phyloP scores from a whole-genome alignment of 2,797 vertebrate genomes.

The Eremophila alpestris region DNA sequence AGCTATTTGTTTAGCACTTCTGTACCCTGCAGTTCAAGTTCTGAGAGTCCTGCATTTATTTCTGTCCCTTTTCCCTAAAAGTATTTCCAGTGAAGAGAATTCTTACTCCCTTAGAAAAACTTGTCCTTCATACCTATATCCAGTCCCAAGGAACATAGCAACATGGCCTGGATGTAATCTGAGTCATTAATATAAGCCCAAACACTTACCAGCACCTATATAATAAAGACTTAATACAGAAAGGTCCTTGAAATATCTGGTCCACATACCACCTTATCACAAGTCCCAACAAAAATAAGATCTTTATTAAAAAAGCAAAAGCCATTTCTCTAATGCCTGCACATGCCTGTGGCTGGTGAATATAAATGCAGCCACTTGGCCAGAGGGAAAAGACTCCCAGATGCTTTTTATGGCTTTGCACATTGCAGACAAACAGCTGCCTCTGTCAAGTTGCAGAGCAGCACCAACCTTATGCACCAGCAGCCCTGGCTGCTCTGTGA shows the following conservation, averaged over 20 bases:
- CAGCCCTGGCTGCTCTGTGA: neutral
- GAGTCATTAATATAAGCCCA: neutral
- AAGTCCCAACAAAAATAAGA: neutral
- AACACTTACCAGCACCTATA: neutral
- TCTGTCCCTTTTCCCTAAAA: neutral
- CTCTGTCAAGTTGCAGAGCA: neutral
- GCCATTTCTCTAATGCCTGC: neutral
- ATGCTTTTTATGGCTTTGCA: constrained; percentile 12
- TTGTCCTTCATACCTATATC: neutral
- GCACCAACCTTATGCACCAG: neutral
- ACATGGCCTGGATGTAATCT: neutral
- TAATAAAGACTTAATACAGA: neutral
- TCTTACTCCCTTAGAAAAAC: neutral
- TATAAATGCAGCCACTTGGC: neutral
- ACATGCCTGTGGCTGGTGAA: neutral
- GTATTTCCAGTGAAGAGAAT: neutral
- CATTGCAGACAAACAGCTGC: neutral
- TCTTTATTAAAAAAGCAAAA: neutral
- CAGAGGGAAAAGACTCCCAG: neutral
- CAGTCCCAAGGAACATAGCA: neutral
- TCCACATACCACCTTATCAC: neutral
- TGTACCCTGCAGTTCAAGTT: neutral
- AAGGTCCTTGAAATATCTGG: neutral
- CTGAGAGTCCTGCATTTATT: neutral
- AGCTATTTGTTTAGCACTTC: neutral